A percentile compares a stretch with the other conserved stretches of the same genome.
Conservation (phyloP, 2,888 invertebrate species). For the Mythimna pallens region DNA sequence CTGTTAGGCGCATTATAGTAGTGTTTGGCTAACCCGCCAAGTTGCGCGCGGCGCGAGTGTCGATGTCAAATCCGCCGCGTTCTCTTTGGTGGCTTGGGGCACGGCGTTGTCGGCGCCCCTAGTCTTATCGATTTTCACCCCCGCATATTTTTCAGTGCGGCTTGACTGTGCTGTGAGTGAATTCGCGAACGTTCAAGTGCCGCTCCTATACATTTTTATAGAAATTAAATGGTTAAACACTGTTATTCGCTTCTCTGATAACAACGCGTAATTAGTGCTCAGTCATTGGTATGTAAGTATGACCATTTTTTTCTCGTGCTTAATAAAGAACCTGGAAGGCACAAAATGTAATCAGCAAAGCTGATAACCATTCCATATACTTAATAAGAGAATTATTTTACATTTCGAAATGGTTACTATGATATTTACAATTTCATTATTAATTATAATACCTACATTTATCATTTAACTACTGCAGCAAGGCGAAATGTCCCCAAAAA, state of each 20-base stretch:
- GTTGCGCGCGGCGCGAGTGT: background rate
- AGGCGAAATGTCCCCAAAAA: background rate
- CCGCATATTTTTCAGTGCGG: slow-evolving; percentile 32
- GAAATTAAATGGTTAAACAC: background rate
- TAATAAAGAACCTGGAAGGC: background rate
- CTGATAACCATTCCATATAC: background rate
- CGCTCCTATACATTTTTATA: background rate
- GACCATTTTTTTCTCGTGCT: background rate
- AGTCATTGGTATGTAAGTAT: slow-evolving; percentile 56
- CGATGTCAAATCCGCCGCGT: slow-evolving; percentile 16
- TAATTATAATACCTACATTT: background rate
- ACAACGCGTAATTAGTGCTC: slow-evolving; percentile 23
- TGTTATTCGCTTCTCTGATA: background rate
- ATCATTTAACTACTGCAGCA: background rate
- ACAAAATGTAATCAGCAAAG: background rate
- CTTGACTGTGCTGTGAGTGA: slow-evolving; percentile 17
- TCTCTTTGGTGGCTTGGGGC: slow-evolving; percentile 43
- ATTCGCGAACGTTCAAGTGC: slow-evolving; percentile 16
- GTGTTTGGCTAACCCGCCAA: slow-evolving; percentile 12
- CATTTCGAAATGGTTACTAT: background rate
- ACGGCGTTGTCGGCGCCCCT: slow-evolving; percentile 42
- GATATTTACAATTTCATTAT: background rate
- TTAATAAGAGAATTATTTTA: background rate
- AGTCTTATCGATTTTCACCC: slow-evolving; percentile 64
- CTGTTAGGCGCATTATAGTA: slow-evolving; percentile 21